A percentile compares a stretch with the other conserved stretches of the same genome.
Conservation (phyloP, 2,797 vertebrate species). For the Eleutherodactylus coqui region DNA sequence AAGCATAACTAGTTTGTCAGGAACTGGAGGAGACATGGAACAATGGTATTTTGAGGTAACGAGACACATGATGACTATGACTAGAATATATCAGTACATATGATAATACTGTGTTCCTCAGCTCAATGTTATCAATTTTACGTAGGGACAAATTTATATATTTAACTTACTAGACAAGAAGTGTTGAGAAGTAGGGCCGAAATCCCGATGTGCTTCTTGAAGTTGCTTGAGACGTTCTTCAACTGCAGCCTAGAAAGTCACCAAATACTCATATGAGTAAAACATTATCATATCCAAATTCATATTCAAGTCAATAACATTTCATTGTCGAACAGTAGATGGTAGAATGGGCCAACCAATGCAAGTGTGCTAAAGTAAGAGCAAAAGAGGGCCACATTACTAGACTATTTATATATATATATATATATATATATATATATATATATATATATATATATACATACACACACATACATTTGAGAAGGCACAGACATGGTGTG, state of each 20-base stretch:
- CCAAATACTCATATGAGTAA: slow-evolving; percentile 10
- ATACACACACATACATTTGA: too few species aligned
- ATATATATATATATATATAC: too few species aligned
- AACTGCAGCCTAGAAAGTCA: slow-evolving; percentile 82
- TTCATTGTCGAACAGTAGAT: background rate
- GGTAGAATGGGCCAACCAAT: background rate
- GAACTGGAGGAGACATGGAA: background rate
- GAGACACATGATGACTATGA: background rate
- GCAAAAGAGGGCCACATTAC: background rate
- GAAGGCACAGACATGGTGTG: too few species aligned
- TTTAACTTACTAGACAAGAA: slow-evolving; percentile 93
- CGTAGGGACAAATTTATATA: background rate
- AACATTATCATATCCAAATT: too few species aligned
- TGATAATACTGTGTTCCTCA: background rate
- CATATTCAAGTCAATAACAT: background rate
- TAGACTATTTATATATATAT: too few species aligned
- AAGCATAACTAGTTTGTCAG: background rate
- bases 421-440: too few species aligned
- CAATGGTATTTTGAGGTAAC: background rate
- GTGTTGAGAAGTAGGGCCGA: slow-evolving; percentile 93
- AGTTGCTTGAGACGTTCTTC: slow-evolving; percentile 92
- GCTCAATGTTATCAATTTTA: background rate
- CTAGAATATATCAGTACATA: background rate
- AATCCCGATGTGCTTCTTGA: slow-evolving; percentile 93
- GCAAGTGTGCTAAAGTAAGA: background rate